Conservation (phyloP, 1,140 invertebrate species). For the Berghia stephanieae region DNA sequence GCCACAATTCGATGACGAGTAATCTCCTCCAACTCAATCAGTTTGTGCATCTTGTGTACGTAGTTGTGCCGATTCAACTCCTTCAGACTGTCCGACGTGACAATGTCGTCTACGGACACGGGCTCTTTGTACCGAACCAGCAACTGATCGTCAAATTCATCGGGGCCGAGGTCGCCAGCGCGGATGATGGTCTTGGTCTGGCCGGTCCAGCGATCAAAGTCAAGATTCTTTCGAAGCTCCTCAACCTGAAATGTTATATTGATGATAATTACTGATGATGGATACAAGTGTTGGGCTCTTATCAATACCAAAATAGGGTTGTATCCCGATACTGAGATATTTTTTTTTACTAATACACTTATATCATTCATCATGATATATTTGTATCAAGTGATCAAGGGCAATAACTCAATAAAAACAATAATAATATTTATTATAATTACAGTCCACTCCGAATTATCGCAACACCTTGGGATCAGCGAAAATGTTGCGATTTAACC, state of each 20-base stretch:
- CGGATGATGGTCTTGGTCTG: slow-evolving; percentile 51
- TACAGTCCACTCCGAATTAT: too few relatives aligned
- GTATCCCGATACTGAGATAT: neutral
- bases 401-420: too few relatives aligned
- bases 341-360: neutral
- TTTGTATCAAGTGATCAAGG: too few relatives aligned
- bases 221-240: slow-evolving; percentile 49
- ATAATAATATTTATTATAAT: neutral
- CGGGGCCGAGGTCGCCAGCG: slow-evolving; percentile 29
- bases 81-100: slow-evolving; percentile 51
- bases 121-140: slow-evolving; percentile 54
- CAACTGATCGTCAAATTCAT: slow-evolving; percentile 40
- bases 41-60: slow-evolving; percentile 60
- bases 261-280: too few relatives aligned
- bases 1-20: slow-evolving; percentile 57
- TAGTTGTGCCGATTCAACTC: slow-evolving; percentile 63
- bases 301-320: neutral
- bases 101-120: slow-evolving; percentile 44
- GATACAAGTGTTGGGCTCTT: neutral
- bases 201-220: slow-evolving; percentile 59
- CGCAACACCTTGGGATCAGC: too few relatives aligned
- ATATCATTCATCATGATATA: too few relatives aligned
- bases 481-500: too few relatives aligned
- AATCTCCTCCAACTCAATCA: slow-evolving; percentile 61
- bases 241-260: too few relatives aligned